These are phyloP conservation scores for Drosophila meridionalis DNA, from an alignment of 2,888 invertebrate genomes.

Conservation along the genomic window DNA sequence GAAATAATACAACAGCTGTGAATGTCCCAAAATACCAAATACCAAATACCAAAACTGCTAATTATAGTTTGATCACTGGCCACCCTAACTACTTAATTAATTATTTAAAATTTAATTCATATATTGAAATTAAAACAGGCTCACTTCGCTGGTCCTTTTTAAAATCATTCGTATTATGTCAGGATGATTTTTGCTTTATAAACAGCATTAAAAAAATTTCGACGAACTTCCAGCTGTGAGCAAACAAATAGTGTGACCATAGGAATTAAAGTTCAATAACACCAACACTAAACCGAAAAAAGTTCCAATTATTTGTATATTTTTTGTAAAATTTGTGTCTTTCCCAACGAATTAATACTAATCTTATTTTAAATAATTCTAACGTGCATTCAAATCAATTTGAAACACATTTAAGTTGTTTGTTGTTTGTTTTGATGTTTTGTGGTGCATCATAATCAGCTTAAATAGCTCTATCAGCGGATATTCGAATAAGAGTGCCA, in stretches of 20 bases:
- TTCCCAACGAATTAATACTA: neutral
- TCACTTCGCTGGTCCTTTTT: too few relatives aligned
- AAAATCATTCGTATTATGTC: neutral
- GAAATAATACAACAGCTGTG: conserved; percentile 20
- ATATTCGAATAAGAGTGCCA: conserved; percentile 73
- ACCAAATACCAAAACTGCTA: neutral
- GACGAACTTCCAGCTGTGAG: conserved; percentile 42
- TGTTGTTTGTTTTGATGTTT: conserved; percentile 8
- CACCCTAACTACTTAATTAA: neutral
- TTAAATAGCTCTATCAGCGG: conserved; percentile 67
- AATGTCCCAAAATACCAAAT: conserved; percentile 19
- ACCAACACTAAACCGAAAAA: neutral
- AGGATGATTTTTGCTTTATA: conserved; percentile 14
- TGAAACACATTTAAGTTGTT: conserved; percentile 14
- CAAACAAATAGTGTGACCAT: neutral
- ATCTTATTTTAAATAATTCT: neutral
- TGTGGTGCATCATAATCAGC: conserved; percentile 20
- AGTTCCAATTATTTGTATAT: neutral
- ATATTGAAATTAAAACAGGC: too few relatives aligned
- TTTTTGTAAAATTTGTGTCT: neutral
- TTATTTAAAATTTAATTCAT: neutral
- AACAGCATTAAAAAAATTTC: conserved; percentile 29
- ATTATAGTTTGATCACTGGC: neutral
- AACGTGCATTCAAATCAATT: conserved; percentile 26
- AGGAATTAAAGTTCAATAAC: neutral